phyloP scores from a whole-genome alignment of 1,140 invertebrate species.

The Danaus plexippus region DNA sequence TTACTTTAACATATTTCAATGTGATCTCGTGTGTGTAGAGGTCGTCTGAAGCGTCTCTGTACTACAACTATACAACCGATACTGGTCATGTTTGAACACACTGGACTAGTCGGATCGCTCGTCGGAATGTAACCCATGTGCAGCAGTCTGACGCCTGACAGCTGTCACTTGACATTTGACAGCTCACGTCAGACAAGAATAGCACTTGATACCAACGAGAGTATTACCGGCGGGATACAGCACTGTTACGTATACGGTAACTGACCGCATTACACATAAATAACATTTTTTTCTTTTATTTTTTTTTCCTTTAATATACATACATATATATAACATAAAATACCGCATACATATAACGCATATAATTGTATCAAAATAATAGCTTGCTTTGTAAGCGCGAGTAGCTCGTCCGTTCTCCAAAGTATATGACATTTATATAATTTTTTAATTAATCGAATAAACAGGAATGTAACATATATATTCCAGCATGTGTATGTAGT shows the following conservation, averaged over 20 bases:
- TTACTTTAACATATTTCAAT: constrained; percentile 27
- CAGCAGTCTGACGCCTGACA: background rate
- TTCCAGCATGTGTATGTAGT: too few relatives aligned
- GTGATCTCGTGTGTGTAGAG: constrained; percentile 22
- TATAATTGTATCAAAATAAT: too few relatives aligned
- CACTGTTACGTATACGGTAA: constrained; percentile 7
- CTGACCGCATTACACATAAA: background rate
- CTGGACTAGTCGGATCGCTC: constrained; percentile 48
- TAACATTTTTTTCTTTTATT: too few relatives aligned
- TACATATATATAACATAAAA: too few relatives aligned
- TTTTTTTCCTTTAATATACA: too few relatives aligned
- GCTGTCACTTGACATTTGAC: too few relatives aligned
- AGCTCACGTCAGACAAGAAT: constrained; percentile 2
- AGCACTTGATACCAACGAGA: constrained; percentile 13
- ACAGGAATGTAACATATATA: too few relatives aligned
- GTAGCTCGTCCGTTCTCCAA: too few relatives aligned
- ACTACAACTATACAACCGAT: constrained; percentile 22
- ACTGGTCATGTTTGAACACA: constrained; percentile 49
- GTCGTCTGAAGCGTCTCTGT: constrained; percentile 32
- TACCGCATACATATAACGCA: too few relatives aligned
- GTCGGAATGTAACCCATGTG: constrained; percentile 37
- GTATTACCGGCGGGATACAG: constrained; percentile 19
- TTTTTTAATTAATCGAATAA: background rate
- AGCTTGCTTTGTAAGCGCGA: too few relatives aligned
- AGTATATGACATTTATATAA: background rate